phyloP scores from a whole-genome alignment of 2,797 vertebrate genomes.

The Phataginus tetradactyla region DNA sequence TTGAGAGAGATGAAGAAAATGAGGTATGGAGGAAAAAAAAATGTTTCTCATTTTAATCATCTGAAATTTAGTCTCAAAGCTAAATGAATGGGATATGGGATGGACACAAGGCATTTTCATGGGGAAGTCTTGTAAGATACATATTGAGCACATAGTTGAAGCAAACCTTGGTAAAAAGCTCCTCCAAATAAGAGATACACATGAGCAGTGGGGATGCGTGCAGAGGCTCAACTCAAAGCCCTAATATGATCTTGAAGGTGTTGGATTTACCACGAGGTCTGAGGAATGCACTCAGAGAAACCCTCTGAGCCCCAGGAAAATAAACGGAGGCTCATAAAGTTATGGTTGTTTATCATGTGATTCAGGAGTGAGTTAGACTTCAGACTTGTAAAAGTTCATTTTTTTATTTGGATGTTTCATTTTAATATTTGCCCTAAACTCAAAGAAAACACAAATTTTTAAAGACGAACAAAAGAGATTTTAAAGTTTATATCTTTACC shows the following conservation, averaged over 20 bases:
- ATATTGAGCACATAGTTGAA: background rate
- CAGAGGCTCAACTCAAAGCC: background rate
- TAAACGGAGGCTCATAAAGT: background rate
- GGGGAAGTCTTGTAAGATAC: background rate
- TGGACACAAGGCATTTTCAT: background rate
- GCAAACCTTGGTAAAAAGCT: background rate
- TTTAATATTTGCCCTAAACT: background rate
- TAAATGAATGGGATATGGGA: background rate
- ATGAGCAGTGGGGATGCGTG: too few species aligned
- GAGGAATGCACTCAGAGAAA: background rate
- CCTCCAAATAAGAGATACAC: background rate
- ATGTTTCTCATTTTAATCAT: background rate
- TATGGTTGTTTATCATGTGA: background rate
- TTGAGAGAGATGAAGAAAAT: constrained; percentile 6
- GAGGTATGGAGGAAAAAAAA: background rate
- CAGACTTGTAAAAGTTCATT: background rate
- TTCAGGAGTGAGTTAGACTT: background rate
- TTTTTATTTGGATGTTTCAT: background rate
- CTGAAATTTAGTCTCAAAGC: background rate
- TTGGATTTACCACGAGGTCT: background rate
- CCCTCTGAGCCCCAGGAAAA: background rate
- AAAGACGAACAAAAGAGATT: background rate
- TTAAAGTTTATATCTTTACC: background rate
- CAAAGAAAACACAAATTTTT: background rate
- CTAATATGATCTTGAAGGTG: background rate